These are phyloP conservation scores for Phyllopteryx taeniolatus DNA, from an alignment of 2,113 vertebrate species.

Conservation along the genomic window DNA sequence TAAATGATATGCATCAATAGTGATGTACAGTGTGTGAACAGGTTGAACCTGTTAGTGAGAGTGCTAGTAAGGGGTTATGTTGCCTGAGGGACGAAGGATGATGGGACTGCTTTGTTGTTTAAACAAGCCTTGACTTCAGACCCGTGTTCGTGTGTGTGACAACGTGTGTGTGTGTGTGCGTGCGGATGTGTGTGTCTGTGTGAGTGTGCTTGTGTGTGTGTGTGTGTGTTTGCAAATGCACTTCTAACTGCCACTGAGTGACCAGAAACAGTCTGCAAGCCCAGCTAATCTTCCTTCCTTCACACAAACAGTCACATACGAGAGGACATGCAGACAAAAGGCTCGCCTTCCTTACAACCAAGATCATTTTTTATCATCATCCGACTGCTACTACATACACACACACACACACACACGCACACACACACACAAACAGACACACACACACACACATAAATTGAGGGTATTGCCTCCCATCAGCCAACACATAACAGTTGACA, in stretches of 20 bases:
- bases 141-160: neutral
- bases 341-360: slow-evolving; percentile 31
- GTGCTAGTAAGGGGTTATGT: neutral
- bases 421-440: neutral
- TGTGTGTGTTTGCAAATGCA: neutral
- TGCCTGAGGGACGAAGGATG: neutral
- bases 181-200: neutral
- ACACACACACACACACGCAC: slow-evolving; percentile 20
- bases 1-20: neutral
- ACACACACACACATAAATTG: slow-evolving; percentile 27
- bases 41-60: slow-evolving; percentile 6
- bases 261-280: slow-evolving; percentile 35
- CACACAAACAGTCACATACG: slow-evolving; percentile 36
- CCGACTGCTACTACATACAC: slow-evolving; percentile 10
- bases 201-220: neutral
- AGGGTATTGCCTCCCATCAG: slow-evolving; percentile 19
- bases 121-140: neutral
- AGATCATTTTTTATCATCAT: slow-evolving; percentile 48
- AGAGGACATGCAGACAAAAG: slow-evolving; percentile 5
- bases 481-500: slow-evolving; percentile 11
- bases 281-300: slow-evolving; percentile 59
- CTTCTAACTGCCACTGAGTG: neutral
- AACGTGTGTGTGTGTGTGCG: neutral
- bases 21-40: neutral
- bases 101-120: slow-evolving; percentile 2